Conservation (phyloP, 2,888 invertebrate species). For the Druceiella hillmani region DNA sequence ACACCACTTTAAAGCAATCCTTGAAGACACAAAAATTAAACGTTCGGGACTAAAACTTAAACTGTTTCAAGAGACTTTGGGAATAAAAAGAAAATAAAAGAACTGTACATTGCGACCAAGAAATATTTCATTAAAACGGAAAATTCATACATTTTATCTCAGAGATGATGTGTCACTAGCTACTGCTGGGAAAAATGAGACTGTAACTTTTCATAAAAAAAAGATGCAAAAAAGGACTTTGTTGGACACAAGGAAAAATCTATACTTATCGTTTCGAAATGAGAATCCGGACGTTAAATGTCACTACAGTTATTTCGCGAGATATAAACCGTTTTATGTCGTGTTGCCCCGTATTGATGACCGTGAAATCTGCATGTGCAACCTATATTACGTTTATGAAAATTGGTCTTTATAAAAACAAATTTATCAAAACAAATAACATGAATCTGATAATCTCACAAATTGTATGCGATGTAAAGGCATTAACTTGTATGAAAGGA, state of each 20-base stretch:
- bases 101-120: too few species aligned
- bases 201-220: neutral
- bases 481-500: too few species aligned
- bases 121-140: neutral
- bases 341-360: neutral
- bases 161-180: neutral
- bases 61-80: neutral
- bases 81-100: neutral
- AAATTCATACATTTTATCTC: neutral
- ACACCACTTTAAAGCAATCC: too few species aligned
- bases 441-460: too few species aligned
- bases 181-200: neutral
- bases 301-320: neutral
- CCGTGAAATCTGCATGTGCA: neutral
- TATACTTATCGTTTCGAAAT: neutral
- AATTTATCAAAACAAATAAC: too few species aligned
- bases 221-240: neutral
- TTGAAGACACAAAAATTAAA: neutral
- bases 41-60: neutral
- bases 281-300: neutral
- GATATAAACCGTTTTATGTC: neutral
- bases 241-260: neutral
- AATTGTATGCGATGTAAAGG: too few species aligned
- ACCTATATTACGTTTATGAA: too few species aligned
- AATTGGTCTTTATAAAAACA: too few species aligned